Evolutionary conservation across 2,113 vertebrate genomes (phyloP).

Genomic region (Abramis brama): DNA sequence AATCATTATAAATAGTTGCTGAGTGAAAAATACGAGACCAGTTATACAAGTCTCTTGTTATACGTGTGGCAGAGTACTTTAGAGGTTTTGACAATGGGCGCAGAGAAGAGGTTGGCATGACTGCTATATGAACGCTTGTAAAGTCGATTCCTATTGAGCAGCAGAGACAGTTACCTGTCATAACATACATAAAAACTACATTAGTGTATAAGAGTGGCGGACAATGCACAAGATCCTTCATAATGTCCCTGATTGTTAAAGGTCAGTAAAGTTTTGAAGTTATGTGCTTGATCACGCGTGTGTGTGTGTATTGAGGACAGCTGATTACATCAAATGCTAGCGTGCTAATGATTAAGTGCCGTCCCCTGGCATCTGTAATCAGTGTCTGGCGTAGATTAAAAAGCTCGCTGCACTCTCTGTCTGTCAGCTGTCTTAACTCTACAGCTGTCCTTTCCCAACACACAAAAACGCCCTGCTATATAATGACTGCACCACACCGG

Average conservation of each 20-base stretch:
- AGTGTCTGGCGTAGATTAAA: slow-evolving; percentile 79
- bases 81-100: background rate
- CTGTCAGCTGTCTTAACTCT: slow-evolving; percentile 79
- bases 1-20: background rate
- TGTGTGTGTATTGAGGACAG: slow-evolving; percentile 62
- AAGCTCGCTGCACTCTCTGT: slow-evolving; percentile 74
- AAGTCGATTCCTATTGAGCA: background rate
- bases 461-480: slow-evolving; percentile 69
- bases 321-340: slow-evolving; percentile 75
- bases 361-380: slow-evolving; percentile 81
- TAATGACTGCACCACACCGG: slow-evolving; percentile 73
- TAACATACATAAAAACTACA: background rate
- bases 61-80: too few relatives aligned
- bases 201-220: background rate
- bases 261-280: slow-evolving; percentile 3
- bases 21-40: background rate
- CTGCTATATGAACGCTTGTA: background rate
- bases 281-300: slow-evolving; percentile 55
- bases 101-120: background rate
- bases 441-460: slow-evolving; percentile 78
- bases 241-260: slow-evolving; percentile 15
- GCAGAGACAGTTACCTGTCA: background rate
- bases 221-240: background rate
- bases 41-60: too few relatives aligned
- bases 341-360: slow-evolving; percentile 75